Percentiles rank a stretch among this genome's conserved stretches.
Conservation (phyloP, 2,113 vertebrate genomes). For the Microtus richardsoni region DNA sequence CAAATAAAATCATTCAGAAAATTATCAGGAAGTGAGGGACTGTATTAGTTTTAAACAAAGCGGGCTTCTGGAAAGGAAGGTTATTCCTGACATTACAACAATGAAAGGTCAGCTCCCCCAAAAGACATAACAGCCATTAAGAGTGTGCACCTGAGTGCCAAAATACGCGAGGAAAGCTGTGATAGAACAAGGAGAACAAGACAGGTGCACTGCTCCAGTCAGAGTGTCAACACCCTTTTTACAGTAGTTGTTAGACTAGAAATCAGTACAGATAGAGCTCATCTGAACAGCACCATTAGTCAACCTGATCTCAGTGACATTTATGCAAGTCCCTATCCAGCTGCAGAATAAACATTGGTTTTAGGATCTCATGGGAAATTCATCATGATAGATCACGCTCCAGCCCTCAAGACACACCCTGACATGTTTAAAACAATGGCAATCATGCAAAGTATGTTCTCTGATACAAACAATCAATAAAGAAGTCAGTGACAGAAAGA, state of each 20-base stretch:
- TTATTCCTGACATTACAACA: background rate
- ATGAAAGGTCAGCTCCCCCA: background rate
- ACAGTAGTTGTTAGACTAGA: conserved; percentile 10
- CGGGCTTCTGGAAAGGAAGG: background rate
- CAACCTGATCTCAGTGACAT: conserved; percentile 21
- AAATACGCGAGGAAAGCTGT: background rate
- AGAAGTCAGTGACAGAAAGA: background rate
- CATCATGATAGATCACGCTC: background rate
- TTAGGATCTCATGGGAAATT: background rate
- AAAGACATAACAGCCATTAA: background rate
- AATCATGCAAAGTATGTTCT: background rate
- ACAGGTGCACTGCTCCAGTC: background rate
- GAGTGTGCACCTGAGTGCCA: background rate
- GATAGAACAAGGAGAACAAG: background rate
- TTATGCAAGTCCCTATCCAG: background rate
- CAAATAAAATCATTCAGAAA: background rate
- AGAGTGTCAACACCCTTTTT: background rate
- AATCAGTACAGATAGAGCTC: background rate
- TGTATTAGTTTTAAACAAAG: conserved; percentile 24
- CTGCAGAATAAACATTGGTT: background rate
- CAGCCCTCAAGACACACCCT: background rate
- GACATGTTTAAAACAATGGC: background rate
- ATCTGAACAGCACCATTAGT: background rate
- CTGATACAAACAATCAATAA: background rate
- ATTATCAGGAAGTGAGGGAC: background rate